These are phyloP conservation scores for Eospalax fontanierii DNA, from an alignment of 2,797 vertebrate species.

Conservation along the genomic window DNA sequence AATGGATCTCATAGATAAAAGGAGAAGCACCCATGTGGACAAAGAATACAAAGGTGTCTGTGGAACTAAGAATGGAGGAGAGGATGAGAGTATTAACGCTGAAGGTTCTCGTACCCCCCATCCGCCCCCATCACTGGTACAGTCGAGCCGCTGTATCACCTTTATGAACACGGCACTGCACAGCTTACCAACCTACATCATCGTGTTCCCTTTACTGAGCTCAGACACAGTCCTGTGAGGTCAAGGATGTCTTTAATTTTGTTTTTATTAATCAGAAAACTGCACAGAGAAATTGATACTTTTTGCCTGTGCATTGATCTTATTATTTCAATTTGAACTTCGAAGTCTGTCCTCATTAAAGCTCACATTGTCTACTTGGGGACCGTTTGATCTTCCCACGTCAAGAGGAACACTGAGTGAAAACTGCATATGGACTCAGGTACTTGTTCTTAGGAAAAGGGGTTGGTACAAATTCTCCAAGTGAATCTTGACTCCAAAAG, in stretches of 20 bases:
- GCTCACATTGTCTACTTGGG: not conserved
- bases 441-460: not conserved
- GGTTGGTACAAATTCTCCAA: constrained; percentile 17
- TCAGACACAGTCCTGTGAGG: not conserved
- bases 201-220: not conserved
- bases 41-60: not conserved
- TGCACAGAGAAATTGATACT: not conserved
- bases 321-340: constrained; percentile 44
- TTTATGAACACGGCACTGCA: not conserved
- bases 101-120: not conserved
- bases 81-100: not conserved
- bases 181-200: not conserved
- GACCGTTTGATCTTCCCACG: not conserved
- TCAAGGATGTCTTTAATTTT: constrained; percentile 8
- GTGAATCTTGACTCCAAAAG: not conserved
- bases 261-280: constrained; percentile 51
- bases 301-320: constrained; percentile 13
- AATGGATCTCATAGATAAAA: not conserved
- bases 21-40: not conserved
- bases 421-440: not conserved
- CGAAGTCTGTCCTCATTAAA: constrained; percentile 32
- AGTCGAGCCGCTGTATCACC: not conserved
- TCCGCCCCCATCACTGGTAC: not conserved
- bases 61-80: constrained; percentile 21
- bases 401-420: not conserved